phyloP scores from a whole-genome alignment of 2,797 vertebrate genomes.

The Dendrocincla tyrannina region DNA sequence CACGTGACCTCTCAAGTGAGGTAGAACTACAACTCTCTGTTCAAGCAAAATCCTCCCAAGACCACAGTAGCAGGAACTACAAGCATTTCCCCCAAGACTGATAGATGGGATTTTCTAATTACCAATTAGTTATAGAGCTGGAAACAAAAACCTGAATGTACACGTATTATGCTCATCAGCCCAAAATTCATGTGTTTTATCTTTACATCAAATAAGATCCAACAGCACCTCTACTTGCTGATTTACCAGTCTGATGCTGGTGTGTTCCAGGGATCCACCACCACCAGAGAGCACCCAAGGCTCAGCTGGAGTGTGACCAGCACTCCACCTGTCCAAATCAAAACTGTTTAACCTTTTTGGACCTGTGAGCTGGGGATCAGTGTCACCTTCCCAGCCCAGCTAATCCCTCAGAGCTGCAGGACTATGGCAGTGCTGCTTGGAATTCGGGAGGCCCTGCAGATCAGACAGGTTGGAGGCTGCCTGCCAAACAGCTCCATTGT shows the following conservation, averaged over 20 bases:
- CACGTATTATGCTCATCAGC: accelerated
- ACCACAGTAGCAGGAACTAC: not conserved
- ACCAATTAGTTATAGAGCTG: not conserved
- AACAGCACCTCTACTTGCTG: not conserved
- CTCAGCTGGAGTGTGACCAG: not conserved
- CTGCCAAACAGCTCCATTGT: not conserved
- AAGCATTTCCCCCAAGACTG: not conserved
- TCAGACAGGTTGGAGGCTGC: not conserved
- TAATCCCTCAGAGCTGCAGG: not conserved
- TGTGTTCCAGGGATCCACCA: not conserved
- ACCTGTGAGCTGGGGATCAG: not conserved
- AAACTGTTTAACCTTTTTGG: not conserved
- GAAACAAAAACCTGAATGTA: not conserved
- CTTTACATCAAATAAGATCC: not conserved
- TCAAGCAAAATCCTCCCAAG: not conserved
- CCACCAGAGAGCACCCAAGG: not conserved
- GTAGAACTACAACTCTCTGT: not conserved
- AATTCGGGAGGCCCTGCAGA: accelerated
- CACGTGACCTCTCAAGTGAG: not conserved
- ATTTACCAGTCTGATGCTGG: not conserved
- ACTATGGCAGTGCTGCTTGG: not conserved
- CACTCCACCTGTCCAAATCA: not conserved
- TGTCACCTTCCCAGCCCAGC: not conserved
- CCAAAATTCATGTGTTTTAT: not conserved
- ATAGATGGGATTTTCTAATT: not conserved